Evolutionary conservation across 2,113 vertebrate species (phyloP), one percentile per base, ranked within the genome.

Genomic region (Carlito syrichta): DNA sequence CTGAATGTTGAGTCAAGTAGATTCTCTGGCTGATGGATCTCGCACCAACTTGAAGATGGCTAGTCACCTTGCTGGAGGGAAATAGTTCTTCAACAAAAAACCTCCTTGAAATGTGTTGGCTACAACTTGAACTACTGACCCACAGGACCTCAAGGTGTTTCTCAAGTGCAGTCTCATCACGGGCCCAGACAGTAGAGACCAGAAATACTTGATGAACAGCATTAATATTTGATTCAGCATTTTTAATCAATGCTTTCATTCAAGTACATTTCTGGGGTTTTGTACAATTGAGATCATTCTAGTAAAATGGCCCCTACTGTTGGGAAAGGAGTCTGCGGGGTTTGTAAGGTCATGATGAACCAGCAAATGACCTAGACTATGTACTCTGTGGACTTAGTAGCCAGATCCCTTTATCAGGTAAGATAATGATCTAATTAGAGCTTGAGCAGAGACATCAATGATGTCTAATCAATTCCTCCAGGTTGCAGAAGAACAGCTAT

Each of bases 381-480:
- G 38, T 66, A 5, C 8, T 76, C 23, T 16, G 30, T 23, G 32
- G 35, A 23, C 43, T 54, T 50, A 19, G 14, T 45, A 40, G 48
- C 40, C 69, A 88, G 66, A 45, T 48, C 1, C 43, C 16, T 66
- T 92, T 88, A 62, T 69, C 79, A 68, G 58, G 22, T 56, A 83
- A 94, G 60, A 86, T 54, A 83, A 88, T 79, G 52, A 93, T 78
- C 68, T 63, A 56, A 92, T 94, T 77, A 96, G 79, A 78, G 4
- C 38, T 45, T 8, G 56, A 83, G 54, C n/a, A 68, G 38, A 20
- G 69, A 14, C 32, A 40, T 32, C 19, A n/a, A 54, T 89, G 84
- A 74, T 78, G 38, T 54, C 32, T 89, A 86, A 91, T 97, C 96
- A 89, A 89, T 83, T 96, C 66, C 48, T 95, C 66, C 27, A 83